Evolutionary conservation across 2,113 vertebrate genomes (phyloP).

Genomic region (Symphodus melops): DNA sequence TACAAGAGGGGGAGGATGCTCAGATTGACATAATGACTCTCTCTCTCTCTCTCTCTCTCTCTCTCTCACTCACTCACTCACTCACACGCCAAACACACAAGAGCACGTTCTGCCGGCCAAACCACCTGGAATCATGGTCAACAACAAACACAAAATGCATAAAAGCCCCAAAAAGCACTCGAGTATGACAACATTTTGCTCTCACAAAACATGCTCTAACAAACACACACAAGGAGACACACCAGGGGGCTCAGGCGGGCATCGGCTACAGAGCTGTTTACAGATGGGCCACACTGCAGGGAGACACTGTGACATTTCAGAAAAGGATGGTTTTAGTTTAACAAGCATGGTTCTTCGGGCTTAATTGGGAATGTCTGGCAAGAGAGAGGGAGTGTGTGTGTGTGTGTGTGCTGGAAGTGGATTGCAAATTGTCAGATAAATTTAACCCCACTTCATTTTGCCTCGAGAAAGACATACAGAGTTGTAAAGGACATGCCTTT

Average conservation of each 20-base stretch:
- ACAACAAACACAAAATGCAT: conserved; percentile 3
- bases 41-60: neutral
- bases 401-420: neutral
- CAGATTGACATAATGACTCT: neutral
- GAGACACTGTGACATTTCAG: conserved; percentile 77
- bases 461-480: conserved; percentile 19
- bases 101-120: neutral
- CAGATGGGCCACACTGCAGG: conserved; percentile 67
- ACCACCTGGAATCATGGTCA: conserved; percentile 20
- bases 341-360: conserved; percentile 68
- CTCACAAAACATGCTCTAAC: conserved; percentile 39
- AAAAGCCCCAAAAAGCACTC: conserved; percentile 19
- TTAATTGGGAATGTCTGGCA: conserved; percentile 73
- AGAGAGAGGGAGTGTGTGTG: conserved; percentile 3
- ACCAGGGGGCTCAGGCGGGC: conserved; percentile 50
- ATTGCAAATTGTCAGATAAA: conserved; percentile 37
- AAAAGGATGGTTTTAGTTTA: conserved; percentile 77
- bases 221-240: conserved; percentile 57
- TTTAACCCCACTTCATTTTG: conserved; percentile 55
- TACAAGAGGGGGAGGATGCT: conserved; percentile 15
- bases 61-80: neutral
- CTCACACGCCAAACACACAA: conserved; percentile 10
- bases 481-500: conserved; percentile 15
- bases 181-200: conserved; percentile 44
- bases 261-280: conserved; percentile 68